Evolutionary conservation across 2,888 invertebrate genomes (phyloP), one percentile per base, ranked within the genome.

Genomic region (Conistra vaccinii): DNA sequence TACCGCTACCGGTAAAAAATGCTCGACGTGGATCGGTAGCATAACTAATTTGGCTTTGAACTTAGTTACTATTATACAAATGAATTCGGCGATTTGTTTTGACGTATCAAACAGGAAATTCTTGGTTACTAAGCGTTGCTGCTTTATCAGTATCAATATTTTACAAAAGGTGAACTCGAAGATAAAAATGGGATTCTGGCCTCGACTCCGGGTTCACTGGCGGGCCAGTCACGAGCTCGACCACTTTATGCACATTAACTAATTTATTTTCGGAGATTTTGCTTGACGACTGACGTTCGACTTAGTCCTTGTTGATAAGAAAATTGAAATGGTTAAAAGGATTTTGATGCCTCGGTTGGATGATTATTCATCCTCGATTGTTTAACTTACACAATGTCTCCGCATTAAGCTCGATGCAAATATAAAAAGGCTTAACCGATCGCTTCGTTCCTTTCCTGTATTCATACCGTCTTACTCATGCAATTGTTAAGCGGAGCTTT

Each of bases 221-320:
- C 92, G 91, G 88, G 83, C 88, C 91, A 93, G 95, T 96, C 96
- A 96, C 96, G 96, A 95, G 90, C 92, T 84, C 87, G 92, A 88
- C 94, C 95, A 94, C 95, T 95, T 94, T 93, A 92, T 91, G 92
- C 91, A 92, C 92, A 93, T 93, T 93, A 93, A 92, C 92, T 92
- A 92, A 94, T 94, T 95, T 94, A 92, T 94, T 94, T 94, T 94
- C 85, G 91, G 90, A 91, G 90, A 92, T 92, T 93, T 93, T 91
- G 89, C 89, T 92, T 93, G 94, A 93, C 90, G 91, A 90, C 88
- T 94, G 92, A 92, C 91, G 90, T 88, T 89, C 87, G 84, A 89
- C 86, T 89, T 88, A 88, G 88, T 90, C 89, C 88, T 87, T 77
- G 79, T 76, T 84, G 92, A 92, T 93, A 93, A 92, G 87, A 76